Base-by-base conservation (phyloP, 1,140 invertebrate genomes). In the Lasaia peninsularis region DNA sequence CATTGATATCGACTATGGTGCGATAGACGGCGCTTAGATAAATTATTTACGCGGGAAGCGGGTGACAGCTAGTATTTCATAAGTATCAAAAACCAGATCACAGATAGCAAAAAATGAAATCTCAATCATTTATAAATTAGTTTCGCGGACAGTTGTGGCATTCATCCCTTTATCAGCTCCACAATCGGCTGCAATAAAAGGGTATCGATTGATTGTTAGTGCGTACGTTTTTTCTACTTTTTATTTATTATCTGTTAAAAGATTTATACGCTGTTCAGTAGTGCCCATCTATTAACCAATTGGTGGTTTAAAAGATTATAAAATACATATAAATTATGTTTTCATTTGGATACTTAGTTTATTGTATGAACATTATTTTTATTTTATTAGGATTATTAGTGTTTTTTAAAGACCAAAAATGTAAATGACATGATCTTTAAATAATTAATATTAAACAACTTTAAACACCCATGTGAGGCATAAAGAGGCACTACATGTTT, bases 91-190 rank as follows among this genome's bases (percentile, higher is more conserved):
- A 55, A 54, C 16, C 51, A 67, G 62, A 60, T 53, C 72, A 74
- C 58, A 56, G 50, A 51, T 58, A 49, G 37, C 57, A 80, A 86
- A 88, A 80, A 85, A 76, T 81, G 71, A 84, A 85, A 80, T 85
- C 83, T 86, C 82, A 86, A 88, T 88, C 67, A 86, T 86, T 88
- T 88, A 84, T 86, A 78, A 86, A 88, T 88, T 88, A 86, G 83
- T 74, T 83, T 62, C 79, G 83, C 78, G 82, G 83, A 86, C 83
- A 88, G 78, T 71, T 65, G 71, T 62, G 61, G 65, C 61, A 70
- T 81, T 86, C 80, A 86, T 83, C 79, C 79, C 75, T 88, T 88
- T 88, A 88, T 88, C 83, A 73, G 70, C 69, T 73, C 70, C 71
- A 79, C 77, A 85, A 86, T 85, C 77, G 70, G 64, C 72, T 71